phyloP scores from a whole-genome alignment of 2,888 invertebrate species.

The Hybos culiciformis region DNA sequence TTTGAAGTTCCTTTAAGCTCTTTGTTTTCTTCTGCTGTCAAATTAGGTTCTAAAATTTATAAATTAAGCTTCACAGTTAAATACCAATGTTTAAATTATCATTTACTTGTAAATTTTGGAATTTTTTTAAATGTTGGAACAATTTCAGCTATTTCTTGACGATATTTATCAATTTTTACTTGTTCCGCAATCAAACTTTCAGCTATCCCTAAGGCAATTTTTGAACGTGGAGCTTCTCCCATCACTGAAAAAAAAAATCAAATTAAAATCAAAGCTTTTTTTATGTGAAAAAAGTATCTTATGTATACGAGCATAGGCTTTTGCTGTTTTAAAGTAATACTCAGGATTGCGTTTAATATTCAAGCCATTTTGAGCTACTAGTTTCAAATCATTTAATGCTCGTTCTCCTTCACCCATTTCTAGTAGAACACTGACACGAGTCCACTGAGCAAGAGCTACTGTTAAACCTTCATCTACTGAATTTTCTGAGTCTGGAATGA shows the following conservation, averaged over 20 bases:
- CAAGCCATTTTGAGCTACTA: conserved; percentile 48
- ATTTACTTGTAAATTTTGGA: neutral
- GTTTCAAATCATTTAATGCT: conserved; percentile 53
- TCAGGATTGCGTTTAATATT: conserved; percentile 48
- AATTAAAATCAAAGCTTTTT: neutral
- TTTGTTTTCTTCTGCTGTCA: conserved; percentile 41
- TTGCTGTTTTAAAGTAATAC: conserved; percentile 56
- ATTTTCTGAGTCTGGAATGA: conserved; percentile 34
- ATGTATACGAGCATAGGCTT: conserved; percentile 42
- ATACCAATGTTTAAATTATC: neutral
- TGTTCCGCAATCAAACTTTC: conserved; percentile 42
- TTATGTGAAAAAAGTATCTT: neutral
- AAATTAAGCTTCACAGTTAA: conserved; percentile 1
- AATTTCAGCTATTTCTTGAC: conserved; percentile 36
- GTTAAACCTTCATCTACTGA: conserved; percentile 47
- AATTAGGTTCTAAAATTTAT: conserved; percentile 18
- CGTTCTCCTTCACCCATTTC: conserved; percentile 41
- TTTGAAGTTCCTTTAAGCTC: conserved; percentile 45
- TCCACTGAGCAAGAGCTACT: conserved; percentile 50
- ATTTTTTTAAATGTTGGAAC: conserved; percentile 14
- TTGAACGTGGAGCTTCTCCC: conserved; percentile 45
- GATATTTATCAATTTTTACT: conserved; percentile 32
- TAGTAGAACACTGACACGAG: conserved; percentile 51
- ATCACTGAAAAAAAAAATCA: conserved; percentile 37
- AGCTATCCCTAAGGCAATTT: conserved; percentile 50